phyloP scores from a whole-genome alignment of 2,888 invertebrate species.

The Nomada ferruginata region DNA sequence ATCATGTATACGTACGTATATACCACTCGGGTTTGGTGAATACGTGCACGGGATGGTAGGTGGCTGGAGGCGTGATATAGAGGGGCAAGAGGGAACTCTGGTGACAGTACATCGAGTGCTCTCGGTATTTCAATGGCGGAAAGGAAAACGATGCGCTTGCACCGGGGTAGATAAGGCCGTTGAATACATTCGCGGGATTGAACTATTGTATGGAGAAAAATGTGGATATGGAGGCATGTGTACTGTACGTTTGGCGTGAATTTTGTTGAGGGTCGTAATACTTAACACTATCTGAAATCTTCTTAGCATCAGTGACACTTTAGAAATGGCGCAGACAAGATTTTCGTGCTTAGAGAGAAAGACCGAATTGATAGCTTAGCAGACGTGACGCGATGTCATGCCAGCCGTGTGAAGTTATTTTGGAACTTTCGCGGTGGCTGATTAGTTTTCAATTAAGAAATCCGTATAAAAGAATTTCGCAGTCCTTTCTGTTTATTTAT shows the following conservation, averaged over 20 bases:
- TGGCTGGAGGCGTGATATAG: slow-evolving; percentile 23
- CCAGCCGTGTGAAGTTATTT: too few species aligned
- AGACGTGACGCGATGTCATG: too few species aligned
- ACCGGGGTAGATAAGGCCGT: slow-evolving; percentile 52
- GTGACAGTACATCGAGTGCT: slow-evolving; percentile 61
- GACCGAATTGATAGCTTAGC: too few species aligned
- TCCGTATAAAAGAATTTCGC: too few species aligned
- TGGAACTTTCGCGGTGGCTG: too few species aligned
- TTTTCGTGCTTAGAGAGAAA: too few species aligned
- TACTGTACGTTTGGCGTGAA: neutral
- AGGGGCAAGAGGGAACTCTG: slow-evolving; percentile 9
- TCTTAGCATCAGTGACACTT: too few species aligned
- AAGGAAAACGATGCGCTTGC: slow-evolving; percentile 53
- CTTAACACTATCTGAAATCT: too few species aligned
- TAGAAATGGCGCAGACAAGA: too few species aligned
- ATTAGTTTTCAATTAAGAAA: too few species aligned
- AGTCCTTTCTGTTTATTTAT: too few species aligned
- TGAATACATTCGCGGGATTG: slow-evolving; percentile 54
- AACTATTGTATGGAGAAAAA: slow-evolving; percentile 42
- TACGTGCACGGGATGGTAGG: neutral
- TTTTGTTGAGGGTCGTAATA: neutral
- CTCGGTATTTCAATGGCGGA: slow-evolving; percentile 49
- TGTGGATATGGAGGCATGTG: slow-evolving; percentile 3
- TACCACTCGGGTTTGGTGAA: neutral
- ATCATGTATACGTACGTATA: slow-evolving; percentile 11